Conservation (phyloP, 2,888 invertebrate genomes). For the Heteromyza rotundicornis region DNA sequence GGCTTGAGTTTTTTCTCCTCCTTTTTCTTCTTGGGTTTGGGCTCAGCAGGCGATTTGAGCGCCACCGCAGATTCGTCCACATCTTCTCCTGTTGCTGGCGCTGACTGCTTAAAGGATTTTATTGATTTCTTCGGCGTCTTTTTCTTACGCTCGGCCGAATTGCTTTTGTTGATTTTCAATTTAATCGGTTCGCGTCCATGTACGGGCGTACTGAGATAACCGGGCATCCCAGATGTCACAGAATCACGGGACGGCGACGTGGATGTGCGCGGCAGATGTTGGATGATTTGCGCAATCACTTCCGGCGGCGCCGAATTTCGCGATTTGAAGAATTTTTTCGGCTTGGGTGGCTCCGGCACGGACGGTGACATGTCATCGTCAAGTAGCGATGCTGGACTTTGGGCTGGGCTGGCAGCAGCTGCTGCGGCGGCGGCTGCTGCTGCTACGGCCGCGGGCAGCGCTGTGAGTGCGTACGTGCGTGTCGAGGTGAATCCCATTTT, state of each 20-base stretch:
- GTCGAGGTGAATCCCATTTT: slow-evolving; percentile 92
- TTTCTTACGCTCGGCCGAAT: slow-evolving; percentile 57
- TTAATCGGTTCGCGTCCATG: slow-evolving; percentile 50
- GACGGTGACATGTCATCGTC: slow-evolving; percentile 56
- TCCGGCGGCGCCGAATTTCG: slow-evolving; percentile 72
- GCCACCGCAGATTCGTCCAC: slow-evolving; percentile 6
- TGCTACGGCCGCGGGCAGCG: slow-evolving; percentile 49
- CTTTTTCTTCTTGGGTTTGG: slow-evolving; percentile 53
- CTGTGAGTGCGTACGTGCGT: slow-evolving; percentile 66
- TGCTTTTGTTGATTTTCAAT: slow-evolving; percentile 55
- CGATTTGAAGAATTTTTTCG: slow-evolving; percentile 90
- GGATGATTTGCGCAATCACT: slow-evolving; percentile 58
- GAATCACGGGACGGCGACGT: slow-evolving; percentile 57
- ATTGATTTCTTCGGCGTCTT: slow-evolving; percentile 47
- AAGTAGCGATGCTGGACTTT: slow-evolving; percentile 46
- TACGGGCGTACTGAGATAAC: slow-evolving; percentile 30
- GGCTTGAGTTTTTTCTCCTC: slow-evolving; percentile 58
- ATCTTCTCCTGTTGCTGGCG: slow-evolving; percentile 28
- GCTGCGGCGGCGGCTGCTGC: slow-evolving; percentile 38
- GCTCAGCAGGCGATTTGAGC: slow-evolving; percentile 12
- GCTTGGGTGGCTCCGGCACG: slow-evolving; percentile 68
- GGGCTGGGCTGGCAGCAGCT: slow-evolving; percentile 42
- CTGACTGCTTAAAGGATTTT: slow-evolving; percentile 22
- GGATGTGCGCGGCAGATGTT: slow-evolving; percentile 53
- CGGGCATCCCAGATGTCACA: slow-evolving; percentile 22